Evolutionary conservation across 2,888 invertebrate genomes (phyloP).

Genomic region (Cataglyphis rosenhaueri): DNA sequence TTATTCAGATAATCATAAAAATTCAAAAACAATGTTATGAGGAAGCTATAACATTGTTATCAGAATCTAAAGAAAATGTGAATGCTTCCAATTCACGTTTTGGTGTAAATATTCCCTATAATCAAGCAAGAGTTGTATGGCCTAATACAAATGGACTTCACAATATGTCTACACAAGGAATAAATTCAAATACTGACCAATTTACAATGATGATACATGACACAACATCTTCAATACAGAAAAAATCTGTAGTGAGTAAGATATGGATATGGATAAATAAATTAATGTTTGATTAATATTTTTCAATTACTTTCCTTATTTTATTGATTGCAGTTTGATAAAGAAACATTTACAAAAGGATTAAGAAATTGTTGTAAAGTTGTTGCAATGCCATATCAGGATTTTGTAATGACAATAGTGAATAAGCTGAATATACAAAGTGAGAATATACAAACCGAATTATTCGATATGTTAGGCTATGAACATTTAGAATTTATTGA

Average conservation of each 20-base stretch:
- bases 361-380: constrained; percentile 86
- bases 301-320: background rate
- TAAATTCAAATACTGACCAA: constrained; percentile 70
- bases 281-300: constrained; percentile 32
- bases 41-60: constrained; percentile 74
- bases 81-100: constrained; percentile 68
- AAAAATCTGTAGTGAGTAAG: constrained; percentile 71
- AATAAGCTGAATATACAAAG: constrained; percentile 86
- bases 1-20: constrained; percentile 49
- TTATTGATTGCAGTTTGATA: constrained; percentile 86
- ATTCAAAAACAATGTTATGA: constrained; percentile 71
- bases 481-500: constrained; percentile 86
- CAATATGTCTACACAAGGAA: constrained; percentile 74
- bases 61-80: constrained; percentile 49
- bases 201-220: constrained; percentile 75
- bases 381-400: constrained; percentile 86
- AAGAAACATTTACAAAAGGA: constrained; percentile 87
- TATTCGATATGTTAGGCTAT: constrained; percentile 96
- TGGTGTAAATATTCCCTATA: constrained; percentile 76
- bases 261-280: constrained; percentile 22
- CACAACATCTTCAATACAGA: constrained; percentile 27
- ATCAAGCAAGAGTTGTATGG: constrained; percentile 75
- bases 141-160: constrained; percentile 77
- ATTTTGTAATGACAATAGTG: constrained; percentile 88
- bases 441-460: constrained; percentile 91